These are phyloP conservation scores for Limnephilus rhombicus DNA, from an alignment of 2,888 invertebrate genomes.

Conservation along the genomic window DNA sequence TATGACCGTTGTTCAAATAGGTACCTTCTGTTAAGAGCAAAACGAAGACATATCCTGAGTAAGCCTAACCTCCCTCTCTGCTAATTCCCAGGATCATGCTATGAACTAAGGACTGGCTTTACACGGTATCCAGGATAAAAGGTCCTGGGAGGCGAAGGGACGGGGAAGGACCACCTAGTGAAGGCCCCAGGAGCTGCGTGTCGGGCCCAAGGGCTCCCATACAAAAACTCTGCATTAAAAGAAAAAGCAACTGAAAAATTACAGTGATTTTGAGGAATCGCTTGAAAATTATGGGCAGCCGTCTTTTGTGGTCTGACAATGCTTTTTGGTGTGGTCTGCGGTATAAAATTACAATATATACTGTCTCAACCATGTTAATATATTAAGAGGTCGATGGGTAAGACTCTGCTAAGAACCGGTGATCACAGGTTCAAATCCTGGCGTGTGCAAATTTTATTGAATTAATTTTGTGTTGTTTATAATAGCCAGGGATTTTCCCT, in stretches of 20 bases:
- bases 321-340: neutral
- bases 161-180: conserved; percentile 56
- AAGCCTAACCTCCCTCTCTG: neutral
- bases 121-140: neutral
- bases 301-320: neutral
- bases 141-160: neutral
- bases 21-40: neutral
- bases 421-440: too few species aligned
- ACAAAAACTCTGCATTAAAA: conserved; percentile 31
- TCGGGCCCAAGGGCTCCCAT: conserved; percentile 37
- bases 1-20: neutral
- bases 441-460: too few species aligned
- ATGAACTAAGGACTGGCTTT: neutral
- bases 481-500: too few species aligned
- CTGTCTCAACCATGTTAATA: neutral
- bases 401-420: too few species aligned
- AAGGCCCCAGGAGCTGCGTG: conserved; percentile 61
- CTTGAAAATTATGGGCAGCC: conserved; percentile 10
- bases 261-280: conserved; percentile 33
- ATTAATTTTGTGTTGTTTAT: too few species aligned
- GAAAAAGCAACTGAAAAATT: conserved; percentile 18
- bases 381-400: neutral
- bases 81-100: neutral
- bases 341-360: neutral
- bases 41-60: neutral